A percentile compares a stretch with the other conserved stretches of the same genome.
These are phyloP conservation scores for Drosophila lowei DNA, from an alignment of 1,140 invertebrate genomes.

Conservation along the genomic window DNA sequence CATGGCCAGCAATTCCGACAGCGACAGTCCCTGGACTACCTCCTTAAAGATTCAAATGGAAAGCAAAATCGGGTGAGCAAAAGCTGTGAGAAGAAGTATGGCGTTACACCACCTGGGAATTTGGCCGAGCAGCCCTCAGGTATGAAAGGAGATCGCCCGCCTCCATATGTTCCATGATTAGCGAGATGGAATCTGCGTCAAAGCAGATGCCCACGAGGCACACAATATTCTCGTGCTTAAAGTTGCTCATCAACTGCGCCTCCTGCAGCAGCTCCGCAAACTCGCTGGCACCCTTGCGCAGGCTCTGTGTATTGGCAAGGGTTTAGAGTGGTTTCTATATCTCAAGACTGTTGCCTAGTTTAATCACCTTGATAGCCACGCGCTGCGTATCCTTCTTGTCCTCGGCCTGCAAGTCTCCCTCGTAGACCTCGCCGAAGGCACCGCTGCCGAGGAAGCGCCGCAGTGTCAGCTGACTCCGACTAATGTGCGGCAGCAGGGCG, in stretches of 20 bases:
- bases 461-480: conserved; percentile 90
- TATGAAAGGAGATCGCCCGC: conserved; percentile 97
- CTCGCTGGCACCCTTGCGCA: conserved; percentile 96
- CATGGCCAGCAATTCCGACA: conserved; percentile 94
- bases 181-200: conserved; percentile 95
- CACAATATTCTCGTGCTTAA: conserved; percentile 97
- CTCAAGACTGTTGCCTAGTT: too few species aligned
- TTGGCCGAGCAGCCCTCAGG: conserved; percentile 89
- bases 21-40: conserved; percentile 86
- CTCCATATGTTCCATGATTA: conserved; percentile 98
- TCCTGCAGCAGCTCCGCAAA: conserved; percentile 98
- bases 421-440: conserved; percentile 98
- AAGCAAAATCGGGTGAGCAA: not conserved
- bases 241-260: conserved; percentile 98
- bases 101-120: conserved; percentile 73
- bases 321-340: not conserved
- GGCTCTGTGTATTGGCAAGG: conserved; percentile 85
- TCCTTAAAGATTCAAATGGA: conserved; percentile 74
- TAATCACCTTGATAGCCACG: conserved; percentile 92
- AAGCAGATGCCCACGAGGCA: conserved; percentile 96
- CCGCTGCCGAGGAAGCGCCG: conserved; percentile 96
- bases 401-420: conserved; percentile 90
- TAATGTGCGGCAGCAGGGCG: conserved; percentile 91
- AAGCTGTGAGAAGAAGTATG: not conserved
- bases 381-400: conserved; percentile 86